phyloP scores from a whole-genome alignment of 2,113 vertebrate genomes.

The Prolemur simus region DNA sequence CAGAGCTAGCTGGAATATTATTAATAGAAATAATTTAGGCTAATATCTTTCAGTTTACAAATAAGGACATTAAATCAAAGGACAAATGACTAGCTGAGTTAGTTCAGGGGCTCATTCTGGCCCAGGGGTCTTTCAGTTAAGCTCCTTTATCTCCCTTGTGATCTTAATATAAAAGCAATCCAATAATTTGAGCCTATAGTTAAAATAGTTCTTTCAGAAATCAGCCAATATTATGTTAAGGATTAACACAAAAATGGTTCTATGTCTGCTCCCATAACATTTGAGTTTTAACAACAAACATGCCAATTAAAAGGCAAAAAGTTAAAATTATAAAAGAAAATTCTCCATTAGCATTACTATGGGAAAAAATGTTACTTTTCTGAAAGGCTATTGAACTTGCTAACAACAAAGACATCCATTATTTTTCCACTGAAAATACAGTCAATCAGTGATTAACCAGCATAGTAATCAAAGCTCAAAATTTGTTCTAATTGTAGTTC shows the following conservation, averaged over 20 bases:
- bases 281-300: background rate
- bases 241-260: background rate
- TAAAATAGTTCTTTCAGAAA: background rate
- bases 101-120: background rate
- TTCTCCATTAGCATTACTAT: background rate
- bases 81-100: background rate
- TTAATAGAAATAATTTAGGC: background rate
- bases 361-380: background rate
- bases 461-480: background rate
- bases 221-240: background rate
- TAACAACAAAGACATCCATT: background rate
- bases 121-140: background rate
- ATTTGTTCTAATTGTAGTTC: background rate
- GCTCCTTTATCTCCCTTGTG: background rate
- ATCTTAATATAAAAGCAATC: background rate
- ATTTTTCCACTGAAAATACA: background rate
- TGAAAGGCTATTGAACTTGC: background rate
- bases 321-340: background rate
- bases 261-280: too few relatives aligned
- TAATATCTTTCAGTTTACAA: background rate
- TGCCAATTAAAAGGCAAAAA: background rate
- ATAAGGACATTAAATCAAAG: background rate
- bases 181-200: background rate
- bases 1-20: background rate
- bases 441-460: background rate